Evolutionary conservation across 2,888 invertebrate species (phyloP).

Genomic region (Barypeithes pellucidus): DNA sequence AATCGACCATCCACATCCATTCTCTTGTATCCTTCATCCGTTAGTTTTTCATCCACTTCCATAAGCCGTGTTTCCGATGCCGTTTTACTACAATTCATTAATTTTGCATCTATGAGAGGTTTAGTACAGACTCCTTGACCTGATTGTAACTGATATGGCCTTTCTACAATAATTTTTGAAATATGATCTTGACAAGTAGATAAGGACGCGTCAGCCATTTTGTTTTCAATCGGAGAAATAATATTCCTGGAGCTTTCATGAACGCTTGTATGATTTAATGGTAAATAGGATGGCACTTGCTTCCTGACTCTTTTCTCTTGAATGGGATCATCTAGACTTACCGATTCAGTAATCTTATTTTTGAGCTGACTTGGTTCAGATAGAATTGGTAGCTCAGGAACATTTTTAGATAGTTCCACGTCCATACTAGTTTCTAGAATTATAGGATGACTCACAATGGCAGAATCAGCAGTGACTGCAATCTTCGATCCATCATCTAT

Average conservation of each 20-base stretch:
- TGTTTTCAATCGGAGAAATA: conserved; percentile 64
- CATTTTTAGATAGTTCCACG: not conserved
- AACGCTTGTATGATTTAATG: conserved; percentile 27
- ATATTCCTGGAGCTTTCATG: conserved; percentile 1
- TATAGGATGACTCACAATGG: not conserved
- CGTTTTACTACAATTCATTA: conserved; percentile 54
- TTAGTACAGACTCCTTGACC: not conserved
- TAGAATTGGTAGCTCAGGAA: not conserved
- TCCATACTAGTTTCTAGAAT: not conserved
- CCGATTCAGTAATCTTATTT: not conserved
- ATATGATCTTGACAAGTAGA: conserved; percentile 76
- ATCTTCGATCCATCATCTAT: not conserved
- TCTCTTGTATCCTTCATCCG: conserved; percentile 55
- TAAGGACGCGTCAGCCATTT: conserved; percentile 75
- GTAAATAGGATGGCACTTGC: conserved; percentile 37
- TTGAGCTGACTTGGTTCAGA: not conserved
- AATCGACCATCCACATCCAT: conserved; percentile 52
- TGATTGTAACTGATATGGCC: conserved; percentile 52
- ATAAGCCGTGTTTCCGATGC: not conserved
- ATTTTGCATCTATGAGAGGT: not conserved
- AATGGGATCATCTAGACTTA: not conserved
- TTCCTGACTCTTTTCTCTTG: conserved; percentile 31
- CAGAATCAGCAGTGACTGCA: not conserved
- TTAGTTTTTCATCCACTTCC: conserved; percentile 50
- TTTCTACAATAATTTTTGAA: conserved; percentile 44